Conservation (phyloP, 2,888 invertebrate genomes). For the Aelia acuminata region DNA sequence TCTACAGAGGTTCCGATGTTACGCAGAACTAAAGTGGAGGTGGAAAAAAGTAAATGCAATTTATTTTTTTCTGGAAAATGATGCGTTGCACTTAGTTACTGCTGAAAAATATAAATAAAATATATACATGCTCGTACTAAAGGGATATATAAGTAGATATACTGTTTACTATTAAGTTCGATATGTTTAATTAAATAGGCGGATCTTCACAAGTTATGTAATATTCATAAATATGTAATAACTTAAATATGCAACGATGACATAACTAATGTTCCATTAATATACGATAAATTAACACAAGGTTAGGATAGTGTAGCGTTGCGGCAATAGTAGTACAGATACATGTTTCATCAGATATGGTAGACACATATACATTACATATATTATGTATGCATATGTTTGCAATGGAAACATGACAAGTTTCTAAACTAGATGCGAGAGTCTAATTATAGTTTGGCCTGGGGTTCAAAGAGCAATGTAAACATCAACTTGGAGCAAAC, state of each 20-base stretch:
- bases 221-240: no score
- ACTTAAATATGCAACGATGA: no score
- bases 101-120: not conserved
- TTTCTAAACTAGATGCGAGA: not conserved
- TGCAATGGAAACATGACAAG: not conserved
- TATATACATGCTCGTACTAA: no score
- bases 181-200: no score
- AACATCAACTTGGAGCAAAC: not conserved
- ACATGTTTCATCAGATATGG: no score
- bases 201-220: no score
- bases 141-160: no score
- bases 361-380: not conserved
- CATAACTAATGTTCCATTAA: no score
- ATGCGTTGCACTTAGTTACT: not conserved
- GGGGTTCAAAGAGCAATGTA: not conserved
- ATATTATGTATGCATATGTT: not conserved
- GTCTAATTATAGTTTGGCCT: not conserved
- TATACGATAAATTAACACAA: no score
- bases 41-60: not conserved
- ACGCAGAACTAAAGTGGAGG: not conserved
- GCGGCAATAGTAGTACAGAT: no score
- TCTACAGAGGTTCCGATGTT: not conserved
- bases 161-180: no score
- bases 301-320: no score
- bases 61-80: not conserved